Conservation (phyloP, 2,888 invertebrate species). For the Scelioninae gen. 1 region DNA sequence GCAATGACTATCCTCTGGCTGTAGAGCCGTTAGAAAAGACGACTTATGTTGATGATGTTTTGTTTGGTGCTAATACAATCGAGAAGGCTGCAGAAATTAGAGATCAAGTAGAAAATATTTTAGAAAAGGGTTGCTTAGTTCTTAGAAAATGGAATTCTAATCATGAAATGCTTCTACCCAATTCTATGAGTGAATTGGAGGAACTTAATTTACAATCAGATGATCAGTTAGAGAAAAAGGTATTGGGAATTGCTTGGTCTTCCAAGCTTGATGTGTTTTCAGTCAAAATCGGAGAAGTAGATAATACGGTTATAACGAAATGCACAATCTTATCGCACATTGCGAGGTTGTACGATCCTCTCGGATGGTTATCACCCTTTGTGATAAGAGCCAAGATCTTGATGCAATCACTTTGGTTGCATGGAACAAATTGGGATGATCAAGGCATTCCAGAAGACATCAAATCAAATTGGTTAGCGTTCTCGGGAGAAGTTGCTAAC, state of each 20-base stretch:
- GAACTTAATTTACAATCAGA: not conserved
- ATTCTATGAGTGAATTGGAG: not conserved
- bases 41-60: not conserved
- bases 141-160: not conserved
- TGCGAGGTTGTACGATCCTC: not conserved
- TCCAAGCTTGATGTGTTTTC: not conserved
- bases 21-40: not conserved
- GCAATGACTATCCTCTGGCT: not conserved
- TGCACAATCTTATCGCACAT: not conserved
- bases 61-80: not conserved
- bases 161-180: not conserved
- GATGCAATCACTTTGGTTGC: too few species aligned
- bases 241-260: constrained; percentile 5
- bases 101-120: not conserved
- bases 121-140: not conserved
- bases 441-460: too few species aligned
- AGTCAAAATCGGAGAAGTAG: not conserved
- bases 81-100: not conserved
- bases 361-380: too few species aligned
- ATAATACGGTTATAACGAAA: not conserved
- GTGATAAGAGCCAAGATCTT: too few species aligned
- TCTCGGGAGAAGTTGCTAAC: too few species aligned
- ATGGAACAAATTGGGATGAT: too few species aligned
- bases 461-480: too few species aligned
- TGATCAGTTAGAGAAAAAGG: not conserved